phyloP scores from a whole-genome alignment of 2,888 invertebrate genomes.

The Orchestes rusci region DNA sequence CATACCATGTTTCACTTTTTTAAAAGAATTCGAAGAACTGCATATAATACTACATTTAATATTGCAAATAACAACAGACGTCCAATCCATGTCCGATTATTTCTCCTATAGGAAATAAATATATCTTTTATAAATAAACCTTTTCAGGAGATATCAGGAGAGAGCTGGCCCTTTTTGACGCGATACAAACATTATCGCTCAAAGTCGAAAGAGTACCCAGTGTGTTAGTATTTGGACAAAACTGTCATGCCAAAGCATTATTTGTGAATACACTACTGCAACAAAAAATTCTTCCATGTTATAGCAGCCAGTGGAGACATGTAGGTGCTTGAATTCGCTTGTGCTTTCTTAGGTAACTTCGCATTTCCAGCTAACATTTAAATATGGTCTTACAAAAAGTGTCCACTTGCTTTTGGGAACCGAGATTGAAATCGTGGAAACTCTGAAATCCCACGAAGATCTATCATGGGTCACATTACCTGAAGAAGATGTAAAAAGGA shows the following conservation, averaged over 20 bases:
- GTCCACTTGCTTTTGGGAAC: conserved; percentile 56
- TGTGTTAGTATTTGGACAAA: conserved; percentile 67
- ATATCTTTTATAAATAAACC: no score
- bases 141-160: conserved; percentile 39
- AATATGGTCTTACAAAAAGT: conserved; percentile 52
- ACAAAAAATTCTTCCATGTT: conserved; percentile 55
- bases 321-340: conserved; percentile 50
- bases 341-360: no score
- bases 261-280: conserved; percentile 68
- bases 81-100: no score
- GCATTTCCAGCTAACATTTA: conserved; percentile 48
- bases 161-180: conserved; percentile 35
- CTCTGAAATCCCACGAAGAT: conserved; percentile 58
- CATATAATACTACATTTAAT: no score
- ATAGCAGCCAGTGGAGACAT: conserved; percentile 58
- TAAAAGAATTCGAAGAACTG: no score
- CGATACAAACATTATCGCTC: conserved; percentile 34
- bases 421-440: conserved; percentile 67
- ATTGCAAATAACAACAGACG: no score
- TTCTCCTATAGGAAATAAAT: no score
- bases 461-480: conserved; percentile 61
- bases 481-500: conserved; percentile 53
- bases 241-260: conserved; percentile 60
- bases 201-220: conserved; percentile 49
- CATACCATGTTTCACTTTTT: no score